Evolutionary conservation across 2,888 invertebrate species (phyloP).

Genomic region (Acanthacorydalis orientalis): DNA sequence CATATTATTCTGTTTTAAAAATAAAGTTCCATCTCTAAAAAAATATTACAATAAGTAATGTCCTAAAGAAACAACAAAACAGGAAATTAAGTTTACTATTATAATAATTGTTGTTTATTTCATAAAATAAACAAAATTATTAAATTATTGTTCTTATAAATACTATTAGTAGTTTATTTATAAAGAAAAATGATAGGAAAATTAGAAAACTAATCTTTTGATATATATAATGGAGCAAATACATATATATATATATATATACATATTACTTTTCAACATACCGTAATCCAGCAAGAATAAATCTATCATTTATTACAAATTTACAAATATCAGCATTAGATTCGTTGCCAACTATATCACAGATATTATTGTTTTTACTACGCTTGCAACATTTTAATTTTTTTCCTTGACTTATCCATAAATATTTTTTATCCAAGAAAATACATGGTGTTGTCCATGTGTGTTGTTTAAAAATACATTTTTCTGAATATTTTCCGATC

Average conservation of each 20-base stretch:
- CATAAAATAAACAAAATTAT: neutral
- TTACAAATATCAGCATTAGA: slow-evolving; percentile 25
- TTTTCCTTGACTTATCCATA: slow-evolving; percentile 36
- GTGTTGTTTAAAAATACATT: slow-evolving; percentile 24
- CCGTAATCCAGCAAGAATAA: slow-evolving; percentile 27
- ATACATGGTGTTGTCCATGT: slow-evolving; percentile 36
- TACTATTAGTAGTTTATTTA: too few relatives aligned
- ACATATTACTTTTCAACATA: slow-evolving; percentile 12
- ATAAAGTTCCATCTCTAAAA: slow-evolving; percentile 25
- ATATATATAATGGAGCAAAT: neutral
- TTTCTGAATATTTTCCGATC: slow-evolving; percentile 32
- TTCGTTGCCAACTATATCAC: slow-evolving; percentile 13
- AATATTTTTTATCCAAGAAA: slow-evolving; percentile 26
- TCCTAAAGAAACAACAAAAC: neutral
- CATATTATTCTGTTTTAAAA: slow-evolving; percentile 15
- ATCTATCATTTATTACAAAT: slow-evolving; percentile 25
- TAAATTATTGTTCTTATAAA: neutral
- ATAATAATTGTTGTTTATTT: slow-evolving; percentile 1
- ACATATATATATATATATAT: neutral
- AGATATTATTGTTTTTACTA: slow-evolving; percentile 13
- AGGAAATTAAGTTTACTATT: neutral
- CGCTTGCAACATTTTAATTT: slow-evolving; percentile 21
- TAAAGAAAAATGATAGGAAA: too few relatives aligned
- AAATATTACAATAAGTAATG: slow-evolving; percentile 2
- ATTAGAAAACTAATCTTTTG: too few relatives aligned